phyloP scores from a whole-genome alignment of 2,113 vertebrate species.

The Malurus cyaneus region DNA sequence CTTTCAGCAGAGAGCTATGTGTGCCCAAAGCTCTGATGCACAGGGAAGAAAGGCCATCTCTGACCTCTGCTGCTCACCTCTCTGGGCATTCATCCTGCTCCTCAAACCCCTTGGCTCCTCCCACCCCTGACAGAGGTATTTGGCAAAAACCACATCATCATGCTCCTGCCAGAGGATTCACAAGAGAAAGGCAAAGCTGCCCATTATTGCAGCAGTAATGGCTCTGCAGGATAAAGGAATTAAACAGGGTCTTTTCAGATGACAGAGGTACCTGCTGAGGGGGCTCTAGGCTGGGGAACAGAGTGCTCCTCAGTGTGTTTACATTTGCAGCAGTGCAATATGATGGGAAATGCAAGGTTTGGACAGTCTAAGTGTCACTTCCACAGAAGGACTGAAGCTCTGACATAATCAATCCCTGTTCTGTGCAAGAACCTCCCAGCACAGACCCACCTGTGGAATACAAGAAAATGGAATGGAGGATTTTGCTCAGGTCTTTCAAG shows the following conservation, averaged over 20 bases:
- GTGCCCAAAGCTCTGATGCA: neutral
- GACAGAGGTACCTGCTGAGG: neutral
- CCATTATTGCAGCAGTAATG: neutral
- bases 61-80: neutral
- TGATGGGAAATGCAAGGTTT: neutral
- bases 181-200: neutral
- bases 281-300: neutral
- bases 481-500: neutral
- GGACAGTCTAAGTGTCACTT: neutral
- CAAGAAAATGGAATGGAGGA: neutral
- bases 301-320: fast-evolving
- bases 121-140: neutral
- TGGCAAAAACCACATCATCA: neutral
- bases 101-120: neutral
- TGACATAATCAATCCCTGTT: neutral
- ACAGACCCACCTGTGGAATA: neutral
- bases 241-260: neutral
- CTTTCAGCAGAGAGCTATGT: neutral
- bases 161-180: neutral
- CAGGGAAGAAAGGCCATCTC: neutral
- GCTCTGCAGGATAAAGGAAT: neutral
- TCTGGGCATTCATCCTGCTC: neutral
- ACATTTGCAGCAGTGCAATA: neutral
- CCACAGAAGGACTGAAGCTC: neutral
- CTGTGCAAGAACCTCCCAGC: neutral